Evolutionary conservation across 2,797 vertebrate species (phyloP), one percentile per base, ranked within the genome.

Genomic region (Sebastes glaucus): DNA sequence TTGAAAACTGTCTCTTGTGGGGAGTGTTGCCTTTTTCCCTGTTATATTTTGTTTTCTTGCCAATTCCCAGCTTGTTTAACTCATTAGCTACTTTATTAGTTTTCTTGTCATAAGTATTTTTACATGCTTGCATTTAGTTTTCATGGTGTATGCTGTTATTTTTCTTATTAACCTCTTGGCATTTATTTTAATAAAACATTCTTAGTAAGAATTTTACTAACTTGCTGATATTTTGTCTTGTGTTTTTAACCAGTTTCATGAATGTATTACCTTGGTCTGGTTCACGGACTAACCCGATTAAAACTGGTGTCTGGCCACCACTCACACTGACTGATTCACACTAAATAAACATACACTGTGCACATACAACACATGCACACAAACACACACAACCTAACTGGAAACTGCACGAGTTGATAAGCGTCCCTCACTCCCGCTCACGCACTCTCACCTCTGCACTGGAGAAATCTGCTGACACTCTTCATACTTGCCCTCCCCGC

Each of bases 141-240:
- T 96, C 95, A 97, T 96, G 95, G 96, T 97, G 95, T 97, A 96
- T 96, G 96, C 96, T 96, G 95, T 96, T 96, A 94, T 95, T 96
- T 96, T 96, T 95, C 95, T 96, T 96, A 96, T 97, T 96, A 97
- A 96, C 96, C 95, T 95, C 94, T 95, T 96, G 95, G 93, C 96
- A 96, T 96, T 97, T 97, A 97, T 96, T 97, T 97, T 96, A 96
- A 97, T 96, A 96, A 96, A 97, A 96, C 96, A 96, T 97, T 97
- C 96, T 96, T 96, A 97, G 96, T 96, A 96, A 95, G 95, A 96
- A 96, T 96, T 96, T 96, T 96, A 97, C 96, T 97, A 97, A 97
- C 96, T 96, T 95, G 96, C 96, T 96, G 96, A 96, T 95, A 94
- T 95, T 95, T 96, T 95, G 94, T 96, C 95, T 95, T 96, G 95